Conservation (phyloP, 2,797 vertebrate genomes). For the Coilia nasus region DNA sequence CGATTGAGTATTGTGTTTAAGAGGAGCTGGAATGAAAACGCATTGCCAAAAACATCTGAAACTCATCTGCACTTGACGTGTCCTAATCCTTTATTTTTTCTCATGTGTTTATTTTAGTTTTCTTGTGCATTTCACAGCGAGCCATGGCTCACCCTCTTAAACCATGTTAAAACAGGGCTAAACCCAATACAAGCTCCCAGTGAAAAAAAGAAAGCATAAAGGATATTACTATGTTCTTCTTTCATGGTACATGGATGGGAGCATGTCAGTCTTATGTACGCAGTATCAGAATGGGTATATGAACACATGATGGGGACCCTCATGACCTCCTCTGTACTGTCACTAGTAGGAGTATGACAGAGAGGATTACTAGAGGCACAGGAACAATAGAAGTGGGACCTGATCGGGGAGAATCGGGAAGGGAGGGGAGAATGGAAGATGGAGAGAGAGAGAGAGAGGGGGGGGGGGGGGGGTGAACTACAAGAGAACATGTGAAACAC, state of each 20-base stretch:
- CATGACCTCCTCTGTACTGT: not conserved
- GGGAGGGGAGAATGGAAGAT: not conserved
- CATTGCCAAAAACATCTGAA: slow-evolving; percentile 64
- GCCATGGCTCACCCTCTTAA: slow-evolving; percentile 20
- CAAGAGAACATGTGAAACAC: slow-evolving; percentile 71
- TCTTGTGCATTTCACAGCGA: slow-evolving; percentile 45
- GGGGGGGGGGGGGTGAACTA: slow-evolving; percentile 40
- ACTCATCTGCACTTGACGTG: slow-evolving; percentile 49
- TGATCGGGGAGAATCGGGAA: not conserved
- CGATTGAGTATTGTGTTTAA: slow-evolving; percentile 31
- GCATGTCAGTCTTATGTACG: not conserved
- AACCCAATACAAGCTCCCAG: slow-evolving; percentile 1
- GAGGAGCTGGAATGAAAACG: not conserved
- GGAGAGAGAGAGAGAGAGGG: not conserved
- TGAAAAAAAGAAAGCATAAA: not conserved
- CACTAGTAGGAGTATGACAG: not conserved
- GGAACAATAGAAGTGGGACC: slow-evolving; percentile 20
- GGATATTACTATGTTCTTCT: not conserved
- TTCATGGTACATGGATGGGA: not conserved
- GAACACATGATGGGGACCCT: not conserved
- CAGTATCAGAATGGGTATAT: not conserved
- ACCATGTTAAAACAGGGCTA: slow-evolving; percentile 16
- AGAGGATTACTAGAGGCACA: not conserved
- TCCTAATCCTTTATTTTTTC: slow-evolving; percentile 40
- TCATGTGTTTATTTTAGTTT: slow-evolving; percentile 50